A percentile compares a stretch with the other conserved stretches of the same genome.
phyloP scores from a whole-genome alignment of 2,797 vertebrate genomes.

The Okamejei kenojei region DNA sequence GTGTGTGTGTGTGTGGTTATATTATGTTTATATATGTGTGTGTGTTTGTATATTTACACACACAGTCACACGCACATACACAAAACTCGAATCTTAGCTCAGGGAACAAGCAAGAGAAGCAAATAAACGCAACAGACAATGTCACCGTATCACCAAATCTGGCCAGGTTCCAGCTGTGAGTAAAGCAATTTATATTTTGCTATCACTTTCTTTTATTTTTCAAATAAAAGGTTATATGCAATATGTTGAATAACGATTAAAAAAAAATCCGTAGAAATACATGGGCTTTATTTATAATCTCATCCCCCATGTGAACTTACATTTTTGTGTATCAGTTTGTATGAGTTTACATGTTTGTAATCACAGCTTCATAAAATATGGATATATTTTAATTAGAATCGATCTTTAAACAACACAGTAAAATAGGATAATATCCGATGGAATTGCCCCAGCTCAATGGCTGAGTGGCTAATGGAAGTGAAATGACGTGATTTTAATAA shows the following conservation, averaged over 20 bases:
- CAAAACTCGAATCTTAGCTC: background rate
- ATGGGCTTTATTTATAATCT: background rate
- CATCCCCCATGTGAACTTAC: background rate
- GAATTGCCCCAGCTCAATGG: too few species aligned
- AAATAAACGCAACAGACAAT: background rate
- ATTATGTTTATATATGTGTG: too few species aligned
- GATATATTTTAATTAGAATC: background rate
- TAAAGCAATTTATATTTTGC: background rate
- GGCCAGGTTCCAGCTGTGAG: background rate
- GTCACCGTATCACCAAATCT: background rate
- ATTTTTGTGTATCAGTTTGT: background rate
- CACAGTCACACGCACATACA: too few species aligned
- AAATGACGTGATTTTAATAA: background rate
- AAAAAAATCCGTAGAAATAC: background rate
- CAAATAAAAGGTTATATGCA: background rate
- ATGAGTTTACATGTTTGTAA: background rate
- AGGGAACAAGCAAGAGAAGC: background rate
- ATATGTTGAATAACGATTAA: background rate
- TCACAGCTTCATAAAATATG: background rate
- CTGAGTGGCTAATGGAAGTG: background rate
- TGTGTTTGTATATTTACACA: too few species aligned
- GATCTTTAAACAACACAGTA: background rate
- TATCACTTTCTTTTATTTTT: background rate
- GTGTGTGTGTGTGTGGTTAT: too few species aligned
- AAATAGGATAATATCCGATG: background rate